These are phyloP conservation scores for Alca torda DNA, from an alignment of 2,797 vertebrate species.

Conservation along the genomic window DNA sequence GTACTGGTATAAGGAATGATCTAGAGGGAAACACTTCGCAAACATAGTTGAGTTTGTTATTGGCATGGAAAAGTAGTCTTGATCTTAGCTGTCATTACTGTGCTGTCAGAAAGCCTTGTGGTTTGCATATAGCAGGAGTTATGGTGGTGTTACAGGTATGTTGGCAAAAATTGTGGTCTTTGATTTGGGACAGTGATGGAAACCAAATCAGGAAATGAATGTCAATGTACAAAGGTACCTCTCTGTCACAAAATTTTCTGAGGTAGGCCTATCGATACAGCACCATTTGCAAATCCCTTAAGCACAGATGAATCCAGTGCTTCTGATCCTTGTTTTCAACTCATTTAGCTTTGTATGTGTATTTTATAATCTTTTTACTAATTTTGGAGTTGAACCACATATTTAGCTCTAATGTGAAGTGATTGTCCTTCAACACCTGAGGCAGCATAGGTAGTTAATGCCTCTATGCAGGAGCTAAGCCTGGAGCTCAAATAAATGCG, in stretches of 20 bases:
- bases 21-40: not conserved
- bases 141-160: fast-evolving
- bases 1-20: not conserved
- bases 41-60: not conserved
- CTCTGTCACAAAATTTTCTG: not conserved
- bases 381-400: not conserved
- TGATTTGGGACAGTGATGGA: not conserved
- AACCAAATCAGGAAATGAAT: not conserved
- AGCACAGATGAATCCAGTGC: not conserved
- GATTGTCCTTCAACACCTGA: not conserved
- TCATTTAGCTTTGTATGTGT: not conserved
- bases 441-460: not conserved
- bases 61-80: not conserved
- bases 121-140: not conserved
- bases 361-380: not conserved
- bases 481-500: not conserved
- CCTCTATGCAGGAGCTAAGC: not conserved
- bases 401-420: not conserved
- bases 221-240: not conserved
- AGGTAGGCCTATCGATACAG: not conserved
- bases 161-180: not conserved
- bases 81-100: not conserved
- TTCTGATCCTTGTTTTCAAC: not conserved
- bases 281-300: not conserved
- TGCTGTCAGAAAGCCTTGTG: not conserved